Evolutionary conservation across 2,888 invertebrate species (phyloP).

Genomic region (Trimorus sp.): DNA sequence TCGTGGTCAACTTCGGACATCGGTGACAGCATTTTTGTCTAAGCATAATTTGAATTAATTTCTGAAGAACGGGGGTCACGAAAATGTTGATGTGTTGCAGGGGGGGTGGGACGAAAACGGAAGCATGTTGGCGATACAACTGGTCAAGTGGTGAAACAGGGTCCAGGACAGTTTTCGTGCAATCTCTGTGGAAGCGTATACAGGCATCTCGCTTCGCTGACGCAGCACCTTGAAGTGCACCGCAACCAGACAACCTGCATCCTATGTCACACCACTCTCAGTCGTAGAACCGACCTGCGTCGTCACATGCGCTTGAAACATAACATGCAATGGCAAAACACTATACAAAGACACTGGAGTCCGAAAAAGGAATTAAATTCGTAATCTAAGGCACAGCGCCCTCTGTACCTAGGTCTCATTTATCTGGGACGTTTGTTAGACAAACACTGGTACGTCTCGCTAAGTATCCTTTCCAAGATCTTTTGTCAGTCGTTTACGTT

Average conservation of each 20-base stretch:
- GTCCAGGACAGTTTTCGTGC: constrained; percentile 81
- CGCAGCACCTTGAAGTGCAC: constrained; percentile 82
- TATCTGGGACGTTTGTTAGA: constrained; percentile 31
- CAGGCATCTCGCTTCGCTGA: constrained; percentile 81
- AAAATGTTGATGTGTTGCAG: constrained; percentile 81
- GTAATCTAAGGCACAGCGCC: constrained; percentile 64
- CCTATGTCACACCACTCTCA: constrained; percentile 81
- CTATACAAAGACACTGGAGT: constrained; percentile 79
- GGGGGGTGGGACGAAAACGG: constrained; percentile 81
- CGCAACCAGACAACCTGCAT: constrained; percentile 82
- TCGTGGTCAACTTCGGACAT: too few relatives aligned
- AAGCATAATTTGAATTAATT: neutral
- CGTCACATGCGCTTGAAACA: constrained; percentile 81
- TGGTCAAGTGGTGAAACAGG: constrained; percentile 81
- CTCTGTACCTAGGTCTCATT: neutral
- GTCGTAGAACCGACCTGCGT: constrained; percentile 81
- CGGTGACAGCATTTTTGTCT: constrained; percentile 25
- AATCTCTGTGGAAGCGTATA: constrained; percentile 81
- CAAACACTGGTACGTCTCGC: constrained; percentile 54
- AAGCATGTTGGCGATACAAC: constrained; percentile 81
- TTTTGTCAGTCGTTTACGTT: too few relatives aligned
- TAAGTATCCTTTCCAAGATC: too few relatives aligned
- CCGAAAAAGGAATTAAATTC: constrained; percentile 77
- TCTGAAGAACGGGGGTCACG: constrained; percentile 79
- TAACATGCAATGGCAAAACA: constrained; percentile 81